Evolutionary conservation across 2,797 vertebrate genomes (phyloP), one percentile per base, ranked within the genome.

Genomic region (Hemitrygon akajei): DNA sequence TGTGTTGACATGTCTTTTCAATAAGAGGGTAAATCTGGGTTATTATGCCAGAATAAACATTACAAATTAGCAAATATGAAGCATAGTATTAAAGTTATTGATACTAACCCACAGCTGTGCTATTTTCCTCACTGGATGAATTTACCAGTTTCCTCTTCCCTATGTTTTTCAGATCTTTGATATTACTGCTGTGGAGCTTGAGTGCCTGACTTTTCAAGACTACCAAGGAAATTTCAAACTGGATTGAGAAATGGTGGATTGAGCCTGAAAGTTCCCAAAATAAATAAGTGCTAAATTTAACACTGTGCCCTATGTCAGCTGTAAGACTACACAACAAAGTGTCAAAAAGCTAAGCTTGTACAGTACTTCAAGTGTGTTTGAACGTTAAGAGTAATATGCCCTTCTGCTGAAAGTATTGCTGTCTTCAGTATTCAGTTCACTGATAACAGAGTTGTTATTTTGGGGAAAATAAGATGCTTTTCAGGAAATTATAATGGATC

Each of bases 251-350:
- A 58, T 66, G 63, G 4, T 75, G 71, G 71, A 75, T 75, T 75
- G 71, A 71, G 7, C 60, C n/a, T 66, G 16, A 18, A 89, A 14
- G 30, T 11, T 60, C 84, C 12, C 9, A 14, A 30, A 11, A 34
- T 60, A 89, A 80, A 37, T 18, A 77, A n/a, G 34, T 80, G 34
- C 12, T 80, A 80, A 89, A 89, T 89, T 89, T 69, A 89, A 89
- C 0, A 34, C 60, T 37, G 30, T 14, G 30, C 37, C 16, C 7
- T 37, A 66, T 66, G n/a, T 18, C 60, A 66, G 60, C 9, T 34
- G 86, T 18, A n/a, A 58, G 27, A 30, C 86, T 20, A 16, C 86
- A 89, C 58, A n/a, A 5, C 30, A 66, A 66, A 14, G 14, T 66
- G 34, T 89, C 60, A 34, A 63, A 14, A 27, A 12, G 2, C 58